Conservation (phyloP, 2,888 invertebrate genomes). For the Euplexia lucipara region DNA sequence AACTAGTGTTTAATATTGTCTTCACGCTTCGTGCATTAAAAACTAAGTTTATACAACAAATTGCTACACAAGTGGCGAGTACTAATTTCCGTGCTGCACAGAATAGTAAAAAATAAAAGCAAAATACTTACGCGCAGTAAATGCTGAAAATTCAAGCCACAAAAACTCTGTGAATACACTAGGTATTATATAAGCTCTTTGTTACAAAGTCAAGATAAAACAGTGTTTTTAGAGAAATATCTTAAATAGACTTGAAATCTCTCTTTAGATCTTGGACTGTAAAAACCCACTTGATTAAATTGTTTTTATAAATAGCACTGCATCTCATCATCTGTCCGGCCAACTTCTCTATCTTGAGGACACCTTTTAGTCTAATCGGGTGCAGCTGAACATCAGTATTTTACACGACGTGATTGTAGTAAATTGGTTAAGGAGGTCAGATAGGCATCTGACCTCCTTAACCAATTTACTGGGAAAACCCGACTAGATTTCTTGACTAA, state of each 20-base stretch:
- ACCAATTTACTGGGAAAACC: too few relatives aligned
- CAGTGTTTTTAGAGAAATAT: constrained; percentile 3
- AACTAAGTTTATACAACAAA: constrained; percentile 47
- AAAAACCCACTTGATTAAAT: neutral
- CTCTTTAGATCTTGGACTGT: neutral
- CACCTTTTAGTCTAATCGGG: too few relatives aligned
- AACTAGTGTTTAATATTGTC: constrained; percentile 36
- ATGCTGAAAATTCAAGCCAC: constrained; percentile 47
- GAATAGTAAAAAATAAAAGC: constrained; percentile 47
- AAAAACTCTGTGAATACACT: constrained; percentile 48
- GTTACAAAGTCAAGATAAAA: constrained; percentile 13
- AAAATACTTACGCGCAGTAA: constrained; percentile 24
- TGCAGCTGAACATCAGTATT: too few relatives aligned
- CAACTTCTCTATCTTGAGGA: too few relatives aligned
- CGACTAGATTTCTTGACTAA: too few relatives aligned
- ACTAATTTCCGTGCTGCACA: constrained; percentile 47
- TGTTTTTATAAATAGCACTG: too few relatives aligned
- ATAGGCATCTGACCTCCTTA: too few relatives aligned
- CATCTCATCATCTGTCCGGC: too few relatives aligned
- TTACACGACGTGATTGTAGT: too few relatives aligned
- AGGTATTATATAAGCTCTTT: constrained; percentile 31
- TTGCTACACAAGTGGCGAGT: constrained; percentile 50
- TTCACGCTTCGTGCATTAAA: constrained; percentile 39
- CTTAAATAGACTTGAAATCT: too few relatives aligned
- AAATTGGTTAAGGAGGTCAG: too few relatives aligned